phyloP scores from a whole-genome alignment of 2,888 invertebrate species.

The Archips xylosteana region DNA sequence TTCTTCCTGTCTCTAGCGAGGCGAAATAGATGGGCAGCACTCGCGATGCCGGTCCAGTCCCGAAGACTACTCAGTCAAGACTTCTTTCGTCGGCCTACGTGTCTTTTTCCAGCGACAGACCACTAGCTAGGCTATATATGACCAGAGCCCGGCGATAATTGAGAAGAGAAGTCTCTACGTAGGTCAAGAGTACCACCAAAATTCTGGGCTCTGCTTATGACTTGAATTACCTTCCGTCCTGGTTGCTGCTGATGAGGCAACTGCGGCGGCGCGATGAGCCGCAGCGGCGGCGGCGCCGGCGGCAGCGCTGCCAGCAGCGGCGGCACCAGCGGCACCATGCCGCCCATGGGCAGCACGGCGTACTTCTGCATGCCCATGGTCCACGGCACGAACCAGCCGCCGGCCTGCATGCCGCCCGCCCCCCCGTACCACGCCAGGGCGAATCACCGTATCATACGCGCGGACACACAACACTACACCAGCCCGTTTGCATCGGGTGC shows the following conservation, averaged over 20 bases:
- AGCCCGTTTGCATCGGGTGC: slow-evolving; percentile 52
- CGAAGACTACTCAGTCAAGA: too few species aligned
- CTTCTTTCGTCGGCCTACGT: too few species aligned
- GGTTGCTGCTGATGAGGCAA: slow-evolving; percentile 69
- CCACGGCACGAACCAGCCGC: slow-evolving; percentile 80
- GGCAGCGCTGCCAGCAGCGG: slow-evolving; percentile 77
- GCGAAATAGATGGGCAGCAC: too few species aligned
- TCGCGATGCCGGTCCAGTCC: too few species aligned
- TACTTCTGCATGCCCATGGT: slow-evolving; percentile 81
- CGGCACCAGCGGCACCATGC: slow-evolving; percentile 76
- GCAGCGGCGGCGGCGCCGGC: slow-evolving; percentile 69
- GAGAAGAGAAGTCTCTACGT: too few species aligned
- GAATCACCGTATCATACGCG: slow-evolving; percentile 58
- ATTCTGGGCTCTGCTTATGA: too few species aligned
- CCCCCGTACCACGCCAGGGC: slow-evolving; percentile 84
- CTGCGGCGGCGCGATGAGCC: slow-evolving; percentile 77
- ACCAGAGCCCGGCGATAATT: too few species aligned
- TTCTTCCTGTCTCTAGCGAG: too few species aligned
- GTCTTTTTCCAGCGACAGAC: too few species aligned
- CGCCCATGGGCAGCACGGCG: slow-evolving; percentile 81
- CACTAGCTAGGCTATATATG: too few species aligned
- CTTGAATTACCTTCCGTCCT: slow-evolving; percentile 69
- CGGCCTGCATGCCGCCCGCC: slow-evolving; percentile 76
- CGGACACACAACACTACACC: slow-evolving; percentile 52
- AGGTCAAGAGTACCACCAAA: too few species aligned